Base-by-base conservation (phyloP, 1,140 invertebrate species). In the Aradophagus sp. region DNA sequence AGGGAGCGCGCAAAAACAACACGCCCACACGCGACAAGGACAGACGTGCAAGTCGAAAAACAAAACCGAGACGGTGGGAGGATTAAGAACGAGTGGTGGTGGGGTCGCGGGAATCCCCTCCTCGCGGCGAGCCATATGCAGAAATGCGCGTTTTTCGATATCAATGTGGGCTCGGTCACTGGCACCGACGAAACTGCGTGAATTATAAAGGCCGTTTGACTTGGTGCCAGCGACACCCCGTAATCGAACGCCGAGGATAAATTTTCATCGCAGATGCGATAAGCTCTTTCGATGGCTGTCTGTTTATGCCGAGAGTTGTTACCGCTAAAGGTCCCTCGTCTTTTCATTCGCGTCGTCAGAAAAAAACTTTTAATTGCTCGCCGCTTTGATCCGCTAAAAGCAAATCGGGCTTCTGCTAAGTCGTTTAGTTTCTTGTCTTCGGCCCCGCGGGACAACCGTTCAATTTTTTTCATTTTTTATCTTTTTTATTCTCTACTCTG, bases 191-290 rank as follows among this genome's bases (percentile, higher is more conserved):
- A 78, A 77, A 76, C 69, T 74, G 75, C 74, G 75, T 84, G 75
- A n/a, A n/a, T n/a, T n/a, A n/a, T n/a, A n/a, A n/a, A n/a, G 81
- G 75, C 79, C 73, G 77, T 83, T 83, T 82, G 80, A 83, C 78
- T 81, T 75, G 45, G 67, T 80, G 80, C 80, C 81, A 81, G 73
- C 73, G 77, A 77, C 77, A 80, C 73, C 70, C 75, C 68, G 61
- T 70, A 75, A 73, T 69, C 75, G 65, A 50, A 70, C 56, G 59
- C 23, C 61, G 68, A 47, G 75, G 69, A 79, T 77, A 79, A 80
- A 80, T 80, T 80, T 77, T 77, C 75, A 71, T 70, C 61, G 45
- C 31, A 73, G 39, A 50, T 59, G 72, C 63, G 62, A 70, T 68
- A 62, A 55, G 55, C 15, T 55, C 67, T 68, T 75, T 69, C 59